Evolutionary conservation across 2,797 vertebrate species (phyloP), one percentile per base, ranked within the genome.

Genomic region (Gephyroberyx darwinii): DNA sequence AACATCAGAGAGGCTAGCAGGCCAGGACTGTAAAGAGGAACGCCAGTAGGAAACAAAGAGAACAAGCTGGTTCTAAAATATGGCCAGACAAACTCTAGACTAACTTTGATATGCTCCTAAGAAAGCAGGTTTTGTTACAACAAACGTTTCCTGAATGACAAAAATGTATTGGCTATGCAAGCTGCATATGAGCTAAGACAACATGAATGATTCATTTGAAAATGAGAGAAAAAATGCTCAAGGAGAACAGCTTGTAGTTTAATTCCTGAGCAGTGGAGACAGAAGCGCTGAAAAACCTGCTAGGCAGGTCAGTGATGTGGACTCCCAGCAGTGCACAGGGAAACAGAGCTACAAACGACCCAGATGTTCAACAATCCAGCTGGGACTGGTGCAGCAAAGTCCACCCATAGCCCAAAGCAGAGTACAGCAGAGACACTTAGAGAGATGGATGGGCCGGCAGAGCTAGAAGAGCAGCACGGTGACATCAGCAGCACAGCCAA

Each of bases 291-390:
- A 65, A 47, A 65, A 45, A 59, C 54, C 14, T 22, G 65, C 45
- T 84, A 69, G 69, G 75, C 68, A 53, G 72, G 43, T 71, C 68
- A 72, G 59, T 5, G 13, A 35, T 66, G 30, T 13, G 45, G 64
- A 59, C 47, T 59, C 26, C 60, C 56, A 48, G 69, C 53, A 52
- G 72, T 19, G 59, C 17, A 45, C 48, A 51, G 39, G 62, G 20
- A 71, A 57, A 62, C 43, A 7, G 8, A 62, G 48, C 58, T 53
- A 57, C 61, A 65, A 71, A 65, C 75, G 71, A 78, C 82, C 74
- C 76, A 85, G 77, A 83, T 86, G 77, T 82, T 74, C 5, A 72
- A 66, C 53, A 33, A 52, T 41, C 67, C 26, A 76, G 58, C 77
- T 56, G 67, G 59, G 69, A 77, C 58, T 43, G 48, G 54, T 65